Evolutionary conservation across 2,113 vertebrate genomes (phyloP).

Genomic region (Chamaea fasciata): DNA sequence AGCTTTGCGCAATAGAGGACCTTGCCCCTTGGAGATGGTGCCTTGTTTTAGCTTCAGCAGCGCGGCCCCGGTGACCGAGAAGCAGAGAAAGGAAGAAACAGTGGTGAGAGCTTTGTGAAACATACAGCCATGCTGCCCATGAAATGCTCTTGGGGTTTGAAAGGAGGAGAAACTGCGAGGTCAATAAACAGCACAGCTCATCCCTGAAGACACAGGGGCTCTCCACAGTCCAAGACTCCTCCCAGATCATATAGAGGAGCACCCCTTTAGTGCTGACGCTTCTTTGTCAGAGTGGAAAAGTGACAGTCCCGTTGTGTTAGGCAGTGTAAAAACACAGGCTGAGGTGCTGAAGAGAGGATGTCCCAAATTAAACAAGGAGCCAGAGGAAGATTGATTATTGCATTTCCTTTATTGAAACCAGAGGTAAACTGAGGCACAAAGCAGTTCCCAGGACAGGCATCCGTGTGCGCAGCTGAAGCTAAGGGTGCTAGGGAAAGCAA

Average conservation of each 20-base stretch:
- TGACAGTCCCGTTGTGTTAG: rapidly evolving
- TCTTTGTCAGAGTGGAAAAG: not conserved
- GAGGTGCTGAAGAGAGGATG: not conserved
- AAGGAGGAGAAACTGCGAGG: not conserved
- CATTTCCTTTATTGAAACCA: not conserved
- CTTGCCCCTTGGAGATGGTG: not conserved
- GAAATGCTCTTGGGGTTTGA: not conserved
- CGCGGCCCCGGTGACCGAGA: not conserved
- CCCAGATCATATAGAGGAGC: rapidly evolving
- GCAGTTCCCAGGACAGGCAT: not conserved
- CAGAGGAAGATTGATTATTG: not conserved
- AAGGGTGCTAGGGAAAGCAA: not conserved
- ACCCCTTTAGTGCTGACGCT: not conserved
- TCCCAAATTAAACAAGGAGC: not conserved
- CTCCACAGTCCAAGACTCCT: not conserved
- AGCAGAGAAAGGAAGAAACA: not conserved
- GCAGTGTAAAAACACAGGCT: not conserved
- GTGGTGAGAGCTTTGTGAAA: not conserved
- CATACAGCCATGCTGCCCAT: rapidly evolving
- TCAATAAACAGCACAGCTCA: not conserved
- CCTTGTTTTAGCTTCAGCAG: not conserved
- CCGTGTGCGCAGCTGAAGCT: not conserved
- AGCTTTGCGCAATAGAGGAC: not conserved
- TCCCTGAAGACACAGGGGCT: not conserved
- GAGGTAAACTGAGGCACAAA: not conserved